A percentile compares a stretch with the other conserved stretches of the same genome.
Evolutionary conservation across 2,113 vertebrate genomes (phyloP).

Genomic region (Merops nubicus): DNA sequence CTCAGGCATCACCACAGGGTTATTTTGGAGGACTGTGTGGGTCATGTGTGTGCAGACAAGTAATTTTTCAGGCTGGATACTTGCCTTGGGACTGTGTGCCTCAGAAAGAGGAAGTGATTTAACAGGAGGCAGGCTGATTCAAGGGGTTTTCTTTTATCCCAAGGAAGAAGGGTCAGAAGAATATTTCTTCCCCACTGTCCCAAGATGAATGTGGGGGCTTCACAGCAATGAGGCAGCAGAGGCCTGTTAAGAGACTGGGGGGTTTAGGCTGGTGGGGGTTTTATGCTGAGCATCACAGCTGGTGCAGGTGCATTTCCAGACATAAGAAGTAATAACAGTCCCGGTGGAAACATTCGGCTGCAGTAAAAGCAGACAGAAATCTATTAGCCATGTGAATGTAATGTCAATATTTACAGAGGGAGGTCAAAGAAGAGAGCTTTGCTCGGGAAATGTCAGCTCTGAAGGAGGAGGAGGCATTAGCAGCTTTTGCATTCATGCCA

Average conservation of each 20-base stretch:
- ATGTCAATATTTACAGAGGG: slow-evolving; percentile 82
- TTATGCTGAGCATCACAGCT: slow-evolving; percentile 69
- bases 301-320: slow-evolving; percentile 76
- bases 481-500: slow-evolving; percentile 64
- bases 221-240: neutral
- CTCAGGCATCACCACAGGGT: neutral
- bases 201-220: slow-evolving; percentile 29
- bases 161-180: slow-evolving; percentile 19
- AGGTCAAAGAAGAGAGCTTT: slow-evolving; percentile 81
- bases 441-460: slow-evolving; percentile 78
- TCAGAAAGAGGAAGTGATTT: neutral
- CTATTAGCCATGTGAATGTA: slow-evolving; percentile 79
- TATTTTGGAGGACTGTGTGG: neutral
- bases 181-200: slow-evolving; percentile 23
- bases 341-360: slow-evolving; percentile 73
- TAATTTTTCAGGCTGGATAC: neutral
- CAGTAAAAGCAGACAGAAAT: slow-evolving; percentile 78
- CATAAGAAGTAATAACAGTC: slow-evolving; percentile 74
- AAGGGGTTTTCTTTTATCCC: neutral
- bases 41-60: neutral
- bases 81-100: neutral
- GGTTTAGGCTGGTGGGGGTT: slow-evolving; percentile 46
- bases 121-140: neutral
- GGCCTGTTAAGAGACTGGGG: slow-evolving; percentile 62
- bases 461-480: slow-evolving; percentile 40